A percentile compares a stretch with the other conserved stretches of the same genome.
Conservation (phyloP, 2,797 vertebrate species). For the Pseudopleuronectes americanus region DNA sequence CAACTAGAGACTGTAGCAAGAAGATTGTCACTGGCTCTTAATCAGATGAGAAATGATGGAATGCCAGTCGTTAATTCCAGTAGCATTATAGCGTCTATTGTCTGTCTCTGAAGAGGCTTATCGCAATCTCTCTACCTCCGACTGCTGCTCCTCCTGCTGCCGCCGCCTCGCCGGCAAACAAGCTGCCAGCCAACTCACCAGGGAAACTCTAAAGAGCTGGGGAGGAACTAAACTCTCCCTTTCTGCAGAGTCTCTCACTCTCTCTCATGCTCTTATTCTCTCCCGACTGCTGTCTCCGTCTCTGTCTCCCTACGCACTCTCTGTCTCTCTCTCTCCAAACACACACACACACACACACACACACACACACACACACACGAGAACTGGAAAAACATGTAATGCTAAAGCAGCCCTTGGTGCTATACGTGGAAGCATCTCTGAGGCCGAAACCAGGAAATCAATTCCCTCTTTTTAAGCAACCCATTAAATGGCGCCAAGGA, state of each 20-base stretch:
- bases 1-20: slow-evolving; percentile 71
- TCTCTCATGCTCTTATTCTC: slow-evolving; percentile 39
- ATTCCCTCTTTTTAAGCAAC: slow-evolving; percentile 79
- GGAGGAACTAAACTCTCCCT: slow-evolving; percentile 65
- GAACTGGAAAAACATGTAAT: slow-evolving; percentile 32
- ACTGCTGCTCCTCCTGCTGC: slow-evolving; percentile 53
- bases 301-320: slow-evolving; percentile 8
- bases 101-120: slow-evolving; percentile 71
- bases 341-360: slow-evolving; percentile 7
- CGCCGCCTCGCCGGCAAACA: slow-evolving; percentile 68
- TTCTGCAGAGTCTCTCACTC: slow-evolving; percentile 66
- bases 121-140: slow-evolving; percentile 67
- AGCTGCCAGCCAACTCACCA: slow-evolving; percentile 68
- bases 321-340: slow-evolving; percentile 20
- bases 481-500: slow-evolving; percentile 80
- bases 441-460: slow-evolving; percentile 80
- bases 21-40: slow-evolving; percentile 76
- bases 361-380: slow-evolving; percentile 23
- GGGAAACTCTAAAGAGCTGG: slow-evolving; percentile 69
- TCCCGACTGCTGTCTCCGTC: slow-evolving; percentile 1
- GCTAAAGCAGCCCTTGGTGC: slow-evolving; percentile 59
- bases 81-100: slow-evolving; percentile 67
- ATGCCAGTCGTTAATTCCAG: slow-evolving; percentile 73
- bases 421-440: slow-evolving; percentile 62
- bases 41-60: slow-evolving; percentile 78